Base-by-base conservation (phyloP, 2,797 vertebrate species). In the Spea hammondii region DNA sequence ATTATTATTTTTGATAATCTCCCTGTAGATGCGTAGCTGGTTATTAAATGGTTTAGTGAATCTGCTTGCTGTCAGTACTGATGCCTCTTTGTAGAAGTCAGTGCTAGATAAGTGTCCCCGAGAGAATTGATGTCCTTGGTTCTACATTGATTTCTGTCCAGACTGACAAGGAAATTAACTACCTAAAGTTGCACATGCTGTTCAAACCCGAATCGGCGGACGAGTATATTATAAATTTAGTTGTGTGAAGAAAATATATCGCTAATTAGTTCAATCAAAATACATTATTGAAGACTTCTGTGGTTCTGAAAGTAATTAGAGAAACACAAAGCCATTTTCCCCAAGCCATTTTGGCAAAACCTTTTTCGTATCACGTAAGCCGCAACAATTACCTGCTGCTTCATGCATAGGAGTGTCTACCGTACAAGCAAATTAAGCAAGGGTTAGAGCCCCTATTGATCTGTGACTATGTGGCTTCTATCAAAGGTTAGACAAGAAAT, bases 111-210 rank as follows among this genome's bases (percentile, higher is more conserved):
- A 76, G 64, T 71, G 79, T 51, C 14, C 79, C 79, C 62, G 54
- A 48, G 74, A 77, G 79, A 72, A 60, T 49, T 10, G 13, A 57
- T 72, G 79, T 81, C 79, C 74, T 81, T 81, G 62, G 72, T 72
- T 72, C 72, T 64, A 72, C 74, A 81, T 81, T 81, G 79, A 81
- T 77, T 76, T 67, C 74, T 72, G 64, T 62, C 78, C 74, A 76
- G 68, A 72, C 17, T 72, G 69, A 81, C 55, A 67, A 44, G 68
- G 11, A 77, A 81, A 80, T 71, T 60, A 80, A 80, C 73, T 53
- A 62, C 53, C 68, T 66, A 6, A 32, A 68, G 62, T 65, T 32
- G 54, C 62, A 54, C 44, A 77, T 17, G 73, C 60, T 72, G 57
- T 44, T 46, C 47, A 54, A 17, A 46, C 46, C 53, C 51, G 46